Base-by-base conservation (phyloP, 2,888 invertebrate species). In the Philonicus albiceps region DNA sequence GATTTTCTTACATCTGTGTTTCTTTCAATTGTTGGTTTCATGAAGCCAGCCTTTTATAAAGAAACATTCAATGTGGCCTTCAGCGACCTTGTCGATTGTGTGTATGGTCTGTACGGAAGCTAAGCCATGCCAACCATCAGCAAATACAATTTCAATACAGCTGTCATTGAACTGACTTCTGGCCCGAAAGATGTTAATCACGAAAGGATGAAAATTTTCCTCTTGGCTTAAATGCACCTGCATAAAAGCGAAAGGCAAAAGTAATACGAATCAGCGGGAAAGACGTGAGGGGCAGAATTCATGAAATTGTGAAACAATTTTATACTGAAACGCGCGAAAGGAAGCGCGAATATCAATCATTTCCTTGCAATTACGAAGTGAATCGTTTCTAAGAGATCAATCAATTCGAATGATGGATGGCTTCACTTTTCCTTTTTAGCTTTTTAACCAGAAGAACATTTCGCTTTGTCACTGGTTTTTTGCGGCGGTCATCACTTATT, bases 321-420 rank as follows among this genome's bases (percentile, higher is more conserved):
- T 27, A n/a, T n/a, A 22, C 64, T 64, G 64, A 64, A 64, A n/a
- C 2, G 64, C 64, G 64, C 64, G 64, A 64, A 64, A 64, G 64
- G 64, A 64, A 64, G 64, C 64, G 64, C 64, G 19, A 53, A 4
- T 43, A 80, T 80, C 80, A 53, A 80, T 80, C 80, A 80, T 34
- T 80, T 80, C 80, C 80, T 80, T 53, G 22, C 43, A 49, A 80
- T 80, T 53, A 80, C 27, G 30, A 43, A 30, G 30, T 7, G 49
- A 40, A 16, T 80, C 49, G 53, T 53, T 49, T 16, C 53, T 80
- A 34, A 30, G 31, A 80, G 31, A 80, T 53, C 53, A 27, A 80
- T 80, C 80, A 80, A 49, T 31, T 49, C 53, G 80, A 19, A 80
- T 80, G 80, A 80, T 80, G 30, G 80, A 80, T 80, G 27, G 49